A percentile compares a stretch with the other conserved stretches of the same genome.
Conservation (phyloP, 2,888 invertebrate genomes). For the Nomada fabriciana region DNA sequence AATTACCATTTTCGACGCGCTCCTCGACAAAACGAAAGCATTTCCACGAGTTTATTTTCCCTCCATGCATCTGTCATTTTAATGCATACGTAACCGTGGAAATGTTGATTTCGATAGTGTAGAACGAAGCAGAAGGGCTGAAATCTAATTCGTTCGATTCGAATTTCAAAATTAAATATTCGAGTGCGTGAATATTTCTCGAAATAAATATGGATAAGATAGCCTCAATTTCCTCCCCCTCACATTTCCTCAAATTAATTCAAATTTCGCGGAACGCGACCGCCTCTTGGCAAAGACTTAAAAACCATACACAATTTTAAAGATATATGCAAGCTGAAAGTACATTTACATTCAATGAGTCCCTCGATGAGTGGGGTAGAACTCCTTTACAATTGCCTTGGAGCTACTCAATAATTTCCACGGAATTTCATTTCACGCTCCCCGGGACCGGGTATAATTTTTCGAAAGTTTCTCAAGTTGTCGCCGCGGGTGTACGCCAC, state of each 20-base stretch:
- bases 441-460: conserved; percentile 4
- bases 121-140: too few relatives aligned
- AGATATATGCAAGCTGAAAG: background rate
- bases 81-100: too few relatives aligned
- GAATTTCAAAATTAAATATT: too few relatives aligned
- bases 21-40: conserved; percentile 13
- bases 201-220: background rate
- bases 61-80: too few relatives aligned
- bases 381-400: conserved; percentile 15
- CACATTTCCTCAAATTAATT: background rate
- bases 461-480: conserved; percentile 25
- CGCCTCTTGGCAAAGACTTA: background rate
- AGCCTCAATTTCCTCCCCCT: background rate
- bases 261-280: background rate
- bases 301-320: too few relatives aligned
- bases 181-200: too few relatives aligned
- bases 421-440: conserved; percentile 31
- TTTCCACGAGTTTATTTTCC: conserved; percentile 1
- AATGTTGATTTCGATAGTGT: too few relatives aligned
- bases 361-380: background rate
- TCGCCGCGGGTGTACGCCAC: conserved; percentile 1
- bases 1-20: background rate
- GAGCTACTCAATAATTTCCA: conserved; percentile 40
- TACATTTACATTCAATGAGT: background rate
- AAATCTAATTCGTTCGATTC: too few relatives aligned